Base-by-base conservation (phyloP, 2,888 invertebrate genomes). In the Oeneis ivallda region DNA sequence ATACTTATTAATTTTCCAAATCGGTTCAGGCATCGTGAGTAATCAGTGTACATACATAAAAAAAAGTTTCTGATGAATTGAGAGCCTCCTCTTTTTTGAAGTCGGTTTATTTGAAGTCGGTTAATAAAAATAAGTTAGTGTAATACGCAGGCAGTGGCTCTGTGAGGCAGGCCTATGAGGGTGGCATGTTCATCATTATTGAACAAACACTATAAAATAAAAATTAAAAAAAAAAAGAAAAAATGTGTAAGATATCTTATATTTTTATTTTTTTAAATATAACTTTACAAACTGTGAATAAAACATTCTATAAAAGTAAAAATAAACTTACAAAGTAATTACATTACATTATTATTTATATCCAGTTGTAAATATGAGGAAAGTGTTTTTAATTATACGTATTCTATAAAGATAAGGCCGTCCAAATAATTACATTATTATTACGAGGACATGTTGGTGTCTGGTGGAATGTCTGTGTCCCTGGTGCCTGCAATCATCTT, bases 401-500 rank as follows among this genome's bases (percentile, higher is more conserved):
- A 47, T 37, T 7, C 15, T 47, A 50, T 50, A 47, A 47, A 50
- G 47, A 17, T 10, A 17, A 6, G 2, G 8, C 2, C 10, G 15
- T 19, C 19, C 8, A 17, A 49, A 11, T 49, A 19, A 4, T 19
- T 9, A 49, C 10, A 47, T 10, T 49, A 49, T 19, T 4, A 13
- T 9, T 37, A 37, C 1, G 47, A 2, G 19, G 49, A 19, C 49
- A 50, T 50, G 49, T 9, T 10, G 11, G 13, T 1, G 17, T 15
- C 3, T 15, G 49, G 13, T 1, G 49, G 49, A 13, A 26, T 26
- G 54, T 75, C 66, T 49, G 60, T 62, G 83, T 81, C 84, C 73
- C 81, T 82, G 70, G 71, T 72, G 76, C 78, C 79, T 71, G 83
- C 91, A 63, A 93, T 86, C 78, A 93, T 82, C 75, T 92, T 91